Base-by-base conservation (phyloP, 1,140 invertebrate species). In the Nautilus pompilius region DNA sequence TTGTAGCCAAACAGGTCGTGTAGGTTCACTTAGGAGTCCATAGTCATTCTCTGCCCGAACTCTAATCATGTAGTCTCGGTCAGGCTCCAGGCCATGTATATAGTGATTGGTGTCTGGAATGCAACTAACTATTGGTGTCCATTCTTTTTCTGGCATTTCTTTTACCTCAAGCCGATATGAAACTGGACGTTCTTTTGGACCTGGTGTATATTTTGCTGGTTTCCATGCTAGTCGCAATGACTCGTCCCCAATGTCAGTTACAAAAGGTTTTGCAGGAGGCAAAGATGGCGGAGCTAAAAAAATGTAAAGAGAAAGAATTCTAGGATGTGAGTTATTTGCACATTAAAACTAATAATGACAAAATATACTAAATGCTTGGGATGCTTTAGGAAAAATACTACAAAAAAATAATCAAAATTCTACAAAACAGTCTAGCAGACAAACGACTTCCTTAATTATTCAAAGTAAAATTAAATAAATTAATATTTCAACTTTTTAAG, bases 1-100 rank as follows among this genome's bases (percentile, higher is more conserved):
- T 5, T 74, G 75, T 45, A 79, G 61, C 72, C 74, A 77, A 3
- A 79, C 60, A 28, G 77, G 63, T 36, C 72, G 68, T 10, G 77
- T 74, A 0, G 77, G 75, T 51, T 76, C 75, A 63, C 77, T 79
- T 6, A 58, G 32, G 36, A 75, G 56, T 10, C 78, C 78, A 58
- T 73, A 78, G 26, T 77, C 70, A 53, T 73, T 78, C 57, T 80
- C 75, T n/a, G 78, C 78, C 29, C 78, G 51, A 8, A 80, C 72
- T 22, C 78, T 34, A 55, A 80, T 69, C 60, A 74, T 73, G 62
- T 75, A 80, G 60, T 80, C 78, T 46, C 72, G 48, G 45, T 74
- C 73, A 26, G 62, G 57, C 17, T 66, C 65, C 20, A 80, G 67
- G 26, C 76, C 73, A 8, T 76, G 69, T 15, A 80, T 54, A 56